These are phyloP conservation scores for Drosophila parthenogenetica DNA, from an alignment of 2,888 invertebrate species.

Conservation along the genomic window DNA sequence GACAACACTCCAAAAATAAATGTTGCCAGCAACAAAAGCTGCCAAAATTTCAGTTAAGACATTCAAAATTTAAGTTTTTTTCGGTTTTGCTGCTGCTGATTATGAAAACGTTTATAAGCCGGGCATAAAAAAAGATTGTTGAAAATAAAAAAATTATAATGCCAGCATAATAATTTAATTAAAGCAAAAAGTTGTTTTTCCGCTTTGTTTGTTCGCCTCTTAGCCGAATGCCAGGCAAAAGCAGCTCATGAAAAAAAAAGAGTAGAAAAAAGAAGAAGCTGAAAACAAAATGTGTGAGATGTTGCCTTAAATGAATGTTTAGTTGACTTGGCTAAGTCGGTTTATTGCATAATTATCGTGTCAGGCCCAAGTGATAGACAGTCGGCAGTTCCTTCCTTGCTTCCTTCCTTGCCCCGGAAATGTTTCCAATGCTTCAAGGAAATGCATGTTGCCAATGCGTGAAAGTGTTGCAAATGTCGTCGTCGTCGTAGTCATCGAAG, in stretches of 20 bases:
- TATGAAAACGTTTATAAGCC: slow-evolving; percentile 52
- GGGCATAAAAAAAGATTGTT: slow-evolving; percentile 8
- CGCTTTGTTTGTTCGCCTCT: slow-evolving; percentile 64
- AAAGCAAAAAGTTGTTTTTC: slow-evolving; percentile 68
- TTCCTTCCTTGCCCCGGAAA: slow-evolving; percentile 37
- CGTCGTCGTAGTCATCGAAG: slow-evolving; percentile 8
- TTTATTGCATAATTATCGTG: slow-evolving; percentile 56
- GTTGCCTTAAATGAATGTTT: slow-evolving; percentile 21
- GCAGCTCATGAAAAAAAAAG: slow-evolving; percentile 53
- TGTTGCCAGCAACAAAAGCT: slow-evolving; percentile 17
- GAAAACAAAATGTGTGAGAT: slow-evolving; percentile 15
- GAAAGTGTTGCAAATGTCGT: slow-evolving; percentile 63
- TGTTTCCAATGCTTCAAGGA: slow-evolving; percentile 48
- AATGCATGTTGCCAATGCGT: slow-evolving; percentile 54
- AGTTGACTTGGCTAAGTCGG: slow-evolving; percentile 7
- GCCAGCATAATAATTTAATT: slow-evolving; percentile 67
- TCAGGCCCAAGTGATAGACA: slow-evolving; percentile 27
- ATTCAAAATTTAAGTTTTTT: slow-evolving; percentile 11
- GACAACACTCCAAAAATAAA: slow-evolving; percentile 12
- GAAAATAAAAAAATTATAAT: slow-evolving; percentile 42
- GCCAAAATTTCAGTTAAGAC: slow-evolving; percentile 22
- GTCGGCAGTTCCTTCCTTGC: slow-evolving; percentile 18
- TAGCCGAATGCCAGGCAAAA: slow-evolving; percentile 55
- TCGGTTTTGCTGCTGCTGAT: slow-evolving; percentile 31
- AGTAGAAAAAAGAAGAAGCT: slow-evolving; percentile 20